Conservation (phyloP, 2,888 invertebrate species). For the Nephrotoma guestfalica region DNA sequence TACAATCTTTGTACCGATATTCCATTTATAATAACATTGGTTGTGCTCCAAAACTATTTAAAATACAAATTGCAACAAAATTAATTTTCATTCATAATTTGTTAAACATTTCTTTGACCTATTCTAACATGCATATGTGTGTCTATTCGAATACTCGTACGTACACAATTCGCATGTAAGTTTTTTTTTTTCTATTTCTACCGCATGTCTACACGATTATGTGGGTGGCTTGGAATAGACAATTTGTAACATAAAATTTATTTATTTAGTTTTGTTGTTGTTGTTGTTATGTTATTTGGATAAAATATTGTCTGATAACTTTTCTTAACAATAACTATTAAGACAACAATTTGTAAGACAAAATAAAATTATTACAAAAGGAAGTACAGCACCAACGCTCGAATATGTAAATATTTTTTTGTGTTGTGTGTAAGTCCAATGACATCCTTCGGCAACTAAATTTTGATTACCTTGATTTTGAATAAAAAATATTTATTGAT, state of each 20-base stretch:
- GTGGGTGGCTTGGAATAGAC: neutral
- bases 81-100: neutral
- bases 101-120: neutral
- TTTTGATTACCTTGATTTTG: neutral
- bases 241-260: neutral
- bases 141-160: neutral
- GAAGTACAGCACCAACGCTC: neutral
- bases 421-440: neutral
- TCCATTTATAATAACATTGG: no score
- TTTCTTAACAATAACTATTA: neutral
- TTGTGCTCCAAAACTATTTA: no score
- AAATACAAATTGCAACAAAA: neutral
- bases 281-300: neutral
- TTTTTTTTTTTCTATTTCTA: neutral
- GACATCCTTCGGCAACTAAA: neutral
- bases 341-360: neutral
- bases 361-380: neutral
- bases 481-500: neutral
- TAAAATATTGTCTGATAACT: neutral
- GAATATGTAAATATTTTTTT: neutral
- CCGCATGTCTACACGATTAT: neutral
- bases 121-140: neutral
- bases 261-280: neutral
- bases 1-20: neutral
- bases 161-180: neutral